phyloP scores from a whole-genome alignment of 2,888 invertebrate genomes.

The Drosophila neoperkinsi region DNA sequence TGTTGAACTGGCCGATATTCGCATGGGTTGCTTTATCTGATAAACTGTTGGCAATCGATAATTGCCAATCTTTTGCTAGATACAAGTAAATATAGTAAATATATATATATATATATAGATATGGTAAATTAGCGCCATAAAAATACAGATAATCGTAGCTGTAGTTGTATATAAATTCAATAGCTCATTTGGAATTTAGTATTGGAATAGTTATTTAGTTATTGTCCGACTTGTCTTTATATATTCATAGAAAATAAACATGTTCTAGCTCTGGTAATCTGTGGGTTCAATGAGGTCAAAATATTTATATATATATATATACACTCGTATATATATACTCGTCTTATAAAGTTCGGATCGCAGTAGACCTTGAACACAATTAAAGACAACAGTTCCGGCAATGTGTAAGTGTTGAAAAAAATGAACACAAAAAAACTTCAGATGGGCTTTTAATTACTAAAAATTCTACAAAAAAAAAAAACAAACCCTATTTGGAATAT shows the following conservation, averaged over 20 bases:
- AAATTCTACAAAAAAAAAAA: background rate
- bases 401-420: slow-evolving; percentile 15
- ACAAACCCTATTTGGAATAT: slow-evolving; percentile 21
- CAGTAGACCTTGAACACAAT: background rate
- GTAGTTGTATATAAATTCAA: background rate
- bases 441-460: slow-evolving; percentile 15
- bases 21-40: background rate
- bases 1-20: background rate
- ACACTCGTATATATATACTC: too few species aligned
- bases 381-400: slow-evolving; percentile 16
- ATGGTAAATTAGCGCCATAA: too few species aligned
- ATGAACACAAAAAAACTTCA: slow-evolving; percentile 3
- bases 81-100: too few species aligned
- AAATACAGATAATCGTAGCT: background rate
- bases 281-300: background rate
- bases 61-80: background rate
- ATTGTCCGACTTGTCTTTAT: background rate
- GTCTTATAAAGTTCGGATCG: background rate
- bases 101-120: too few species aligned
- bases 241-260: background rate
- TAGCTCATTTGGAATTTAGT: background rate
- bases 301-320: background rate
- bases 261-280: background rate
- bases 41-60: background rate
- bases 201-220: background rate